Base-by-base conservation (phyloP, 2,888 invertebrate species). In the Bombyx huttoni region DNA sequence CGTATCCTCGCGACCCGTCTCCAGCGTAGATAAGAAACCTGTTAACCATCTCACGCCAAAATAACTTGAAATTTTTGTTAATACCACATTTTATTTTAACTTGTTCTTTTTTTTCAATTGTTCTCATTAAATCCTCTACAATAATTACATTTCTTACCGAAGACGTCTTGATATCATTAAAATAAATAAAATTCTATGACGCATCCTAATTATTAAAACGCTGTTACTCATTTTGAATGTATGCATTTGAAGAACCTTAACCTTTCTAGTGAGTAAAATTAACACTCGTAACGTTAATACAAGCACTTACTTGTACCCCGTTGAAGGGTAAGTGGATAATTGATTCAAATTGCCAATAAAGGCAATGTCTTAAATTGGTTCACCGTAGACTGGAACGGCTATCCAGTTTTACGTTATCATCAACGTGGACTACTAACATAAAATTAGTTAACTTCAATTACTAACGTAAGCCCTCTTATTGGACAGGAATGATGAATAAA, bases 401-500 rank as follows among this genome's bases (percentile, higher is more conserved):
- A 40, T 40, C 40, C 9, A 40, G 40, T 40, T 40, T 45, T 47
- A 48, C 48, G 48, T 14, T 14, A 46, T 40, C 40, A 10, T 40
- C 7, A 40, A 40, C 40, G 40, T 10, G 12, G 40, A 7, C 51
- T 58, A 46, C 58, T 59, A 63, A 60, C 56, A 52, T 54, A 60
- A 58, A 61, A 64, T 58, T 53, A 62, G 59, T 64, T 62, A 62
- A 66, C 55, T 61, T 60, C 59, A 60, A 63, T 63, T 62, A 62
- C 60, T 58, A 57, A 40, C 12, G 12, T 24, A 40, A 12, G 40
- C 8, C 0, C 1, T 2, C 12, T 40, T 40, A 40, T 7, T 40
- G 40, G 57, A 67, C 58, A 33, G 34, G 70, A 72, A 67, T 24
- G 24, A 24, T 24, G 24, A 75, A 78, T 78, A 78, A 76, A 77